Conservation (phyloP, 2,888 invertebrate species). For the Apamea monoglypha region DNA sequence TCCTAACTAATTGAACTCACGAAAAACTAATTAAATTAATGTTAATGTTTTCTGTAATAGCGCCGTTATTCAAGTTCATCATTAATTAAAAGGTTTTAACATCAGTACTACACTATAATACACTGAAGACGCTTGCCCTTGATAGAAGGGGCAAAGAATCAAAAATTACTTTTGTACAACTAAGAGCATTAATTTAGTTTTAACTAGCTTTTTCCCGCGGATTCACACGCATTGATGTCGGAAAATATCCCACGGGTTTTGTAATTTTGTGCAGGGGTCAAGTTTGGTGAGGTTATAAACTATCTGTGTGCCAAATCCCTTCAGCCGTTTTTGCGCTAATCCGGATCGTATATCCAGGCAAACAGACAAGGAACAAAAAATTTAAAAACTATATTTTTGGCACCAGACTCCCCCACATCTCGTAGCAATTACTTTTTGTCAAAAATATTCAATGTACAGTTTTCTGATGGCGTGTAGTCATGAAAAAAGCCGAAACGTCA, state of each 20-base stretch:
- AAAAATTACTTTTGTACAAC: not conserved
- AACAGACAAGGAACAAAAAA: not conserved
- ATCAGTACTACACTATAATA: not conserved
- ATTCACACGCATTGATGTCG: not conserved
- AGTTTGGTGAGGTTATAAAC: not conserved
- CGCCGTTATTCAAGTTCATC: conserved; percentile 18
- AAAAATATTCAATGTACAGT: not conserved
- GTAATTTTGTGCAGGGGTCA: too few relatives aligned
- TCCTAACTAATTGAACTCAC: conserved; percentile 32
- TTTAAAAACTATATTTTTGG: not conserved
- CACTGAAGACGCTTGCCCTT: not conserved
- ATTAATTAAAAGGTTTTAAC: conserved; percentile 40
- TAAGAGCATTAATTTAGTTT: not conserved
- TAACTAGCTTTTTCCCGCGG: not conserved
- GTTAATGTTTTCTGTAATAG: conserved; percentile 28
- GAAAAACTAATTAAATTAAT: conserved; percentile 47
- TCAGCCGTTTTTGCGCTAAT: not conserved
- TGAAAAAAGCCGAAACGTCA: not conserved
- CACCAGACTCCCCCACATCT: not conserved
- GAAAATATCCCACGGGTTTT: not conserved
- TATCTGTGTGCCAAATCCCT: not conserved
- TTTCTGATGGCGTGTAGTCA: not conserved
- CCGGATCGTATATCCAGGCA: not conserved
- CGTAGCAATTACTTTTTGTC: not conserved
- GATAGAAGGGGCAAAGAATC: not conserved